Base-by-base conservation (phyloP, 2,113 vertebrate species). In the Calyptommatus sinebrachiatus region DNA sequence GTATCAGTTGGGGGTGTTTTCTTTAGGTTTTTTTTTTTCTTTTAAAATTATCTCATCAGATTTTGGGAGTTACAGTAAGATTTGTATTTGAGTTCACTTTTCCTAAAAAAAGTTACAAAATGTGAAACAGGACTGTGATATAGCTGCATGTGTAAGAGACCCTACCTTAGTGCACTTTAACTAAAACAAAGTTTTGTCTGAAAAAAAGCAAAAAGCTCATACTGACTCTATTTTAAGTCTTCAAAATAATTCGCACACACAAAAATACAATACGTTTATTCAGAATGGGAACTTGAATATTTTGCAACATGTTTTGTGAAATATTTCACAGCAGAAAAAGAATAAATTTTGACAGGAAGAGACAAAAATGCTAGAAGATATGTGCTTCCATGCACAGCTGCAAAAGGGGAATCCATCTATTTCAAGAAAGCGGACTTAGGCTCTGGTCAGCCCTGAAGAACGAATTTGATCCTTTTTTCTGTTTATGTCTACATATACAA, bases 281-380 rank as follows among this genome's bases (percentile, higher is more conserved):
- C 29, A 57, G 62, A 80, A 66, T 31, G 29, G 78, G 78, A 73
- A 80, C 29, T 67, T 1, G 24, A 21, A 67, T 20, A 66, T 80
- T 80, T 8, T 28, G 62, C 78, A 73, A 73, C 48, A 41, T 35
- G 31, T 73, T 69, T 68, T 46, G 22, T 68, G 76, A 73, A 67
- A 73, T 16, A 57, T 3, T 1, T 57, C 12, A 57, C 12, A 57
- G 53, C 53, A 14, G 53, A 16, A 57, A 57, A 57, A 57, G 53
- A 20, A 66, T n/a, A 28, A 14, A 22, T n/a, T 2, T 57, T 18
- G 53, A 24, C 31, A 61, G n/a, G 8, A 67, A 80, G 35, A 35
- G 71, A 71, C 53, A 71, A 46, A 21, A 77, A 46, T 26, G 67
- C 24, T 57, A 57, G 12, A 45, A 5, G 31, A 28, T 31, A 53